Evolutionary conservation across 2,888 invertebrate species (phyloP).

Genomic region (Pseudolycoriella hygida): DNA sequence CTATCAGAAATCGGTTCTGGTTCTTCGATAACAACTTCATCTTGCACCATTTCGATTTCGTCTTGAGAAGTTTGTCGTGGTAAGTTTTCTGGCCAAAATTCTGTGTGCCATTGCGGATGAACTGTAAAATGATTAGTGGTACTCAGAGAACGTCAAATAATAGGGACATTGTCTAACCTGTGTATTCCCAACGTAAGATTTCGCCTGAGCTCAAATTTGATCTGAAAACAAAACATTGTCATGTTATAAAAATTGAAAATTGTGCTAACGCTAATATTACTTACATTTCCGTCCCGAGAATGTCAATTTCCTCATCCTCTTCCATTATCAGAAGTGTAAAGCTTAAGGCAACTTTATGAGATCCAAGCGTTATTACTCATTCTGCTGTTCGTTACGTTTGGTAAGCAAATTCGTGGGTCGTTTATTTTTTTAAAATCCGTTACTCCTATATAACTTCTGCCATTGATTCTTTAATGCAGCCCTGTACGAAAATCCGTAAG

Average conservation of each 20-base stretch:
- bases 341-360: too few relatives aligned
- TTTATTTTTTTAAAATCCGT: too few relatives aligned
- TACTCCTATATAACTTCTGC: too few relatives aligned
- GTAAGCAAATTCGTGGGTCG: too few relatives aligned
- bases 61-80: constrained; percentile 10
- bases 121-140: too few relatives aligned
- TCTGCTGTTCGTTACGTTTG: too few relatives aligned
- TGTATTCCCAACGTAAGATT: constrained; percentile 32
- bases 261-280: constrained; percentile 16
- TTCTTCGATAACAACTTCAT: constrained; percentile 12
- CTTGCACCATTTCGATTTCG: constrained; percentile 11
- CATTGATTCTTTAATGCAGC: too few relatives aligned
- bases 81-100: constrained; percentile 13
- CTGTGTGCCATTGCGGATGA: constrained; percentile 39
- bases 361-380: too few relatives aligned
- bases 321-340: constrained; percentile 31
- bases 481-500: too few relatives aligned
- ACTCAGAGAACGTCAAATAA: too few relatives aligned
- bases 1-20: constrained; percentile 9
- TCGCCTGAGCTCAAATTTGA: constrained; percentile 27
- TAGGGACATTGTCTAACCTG: neutral
- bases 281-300: constrained; percentile 46
- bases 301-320: constrained; percentile 55
- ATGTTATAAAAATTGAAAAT: neutral
- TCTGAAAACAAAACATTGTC: constrained; percentile 8